phyloP scores from a whole-genome alignment of 2,797 vertebrate species.

The Trichosurus vulpecula region DNA sequence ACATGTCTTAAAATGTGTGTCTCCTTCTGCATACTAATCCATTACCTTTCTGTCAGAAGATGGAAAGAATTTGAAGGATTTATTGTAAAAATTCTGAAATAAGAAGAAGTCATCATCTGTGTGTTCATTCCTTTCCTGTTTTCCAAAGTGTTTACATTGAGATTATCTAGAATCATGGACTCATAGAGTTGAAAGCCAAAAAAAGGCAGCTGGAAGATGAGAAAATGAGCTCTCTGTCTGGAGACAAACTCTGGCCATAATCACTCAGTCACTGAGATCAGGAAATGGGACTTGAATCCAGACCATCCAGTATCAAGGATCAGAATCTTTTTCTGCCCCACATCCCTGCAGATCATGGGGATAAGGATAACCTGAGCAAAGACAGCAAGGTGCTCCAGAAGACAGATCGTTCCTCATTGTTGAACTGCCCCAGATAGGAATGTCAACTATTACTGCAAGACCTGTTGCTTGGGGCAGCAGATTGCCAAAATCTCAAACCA shows the following conservation, averaged over 20 bases:
- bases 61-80: background rate
- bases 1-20: background rate
- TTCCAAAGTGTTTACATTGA: background rate
- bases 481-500: background rate
- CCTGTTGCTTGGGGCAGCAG: background rate
- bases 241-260: background rate
- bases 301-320: background rate
- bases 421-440: background rate
- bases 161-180: background rate
- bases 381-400: background rate
- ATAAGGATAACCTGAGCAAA: background rate
- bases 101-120: background rate
- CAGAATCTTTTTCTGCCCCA: background rate
- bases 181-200: background rate
- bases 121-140: background rate
- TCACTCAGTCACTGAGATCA: background rate
- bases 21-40: background rate
- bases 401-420: too few species aligned
- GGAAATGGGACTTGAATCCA: background rate
- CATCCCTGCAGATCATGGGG: too few species aligned
- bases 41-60: background rate
- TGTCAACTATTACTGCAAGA: too few species aligned
- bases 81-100: background rate
- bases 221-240: background rate
- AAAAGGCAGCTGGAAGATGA: background rate